These are phyloP conservation scores for Anas platyrhynchos DNA, from an alignment of 2,113 vertebrate species.

Conservation along the genomic window DNA sequence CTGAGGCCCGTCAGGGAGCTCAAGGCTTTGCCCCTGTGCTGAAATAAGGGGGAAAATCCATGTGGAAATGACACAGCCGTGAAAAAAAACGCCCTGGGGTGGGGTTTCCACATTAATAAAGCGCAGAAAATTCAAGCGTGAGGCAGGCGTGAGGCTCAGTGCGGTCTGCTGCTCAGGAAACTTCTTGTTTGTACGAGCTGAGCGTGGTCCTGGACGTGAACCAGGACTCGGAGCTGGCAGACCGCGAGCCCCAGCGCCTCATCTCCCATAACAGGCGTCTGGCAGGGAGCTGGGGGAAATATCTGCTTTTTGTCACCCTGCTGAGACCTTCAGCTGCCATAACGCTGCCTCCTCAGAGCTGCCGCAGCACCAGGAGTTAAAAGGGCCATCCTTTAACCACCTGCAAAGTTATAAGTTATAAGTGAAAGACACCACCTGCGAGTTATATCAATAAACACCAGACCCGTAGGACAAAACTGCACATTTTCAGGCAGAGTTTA, in stretches of 20 bases:
- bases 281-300: neutral
- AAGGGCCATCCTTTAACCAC: neutral
- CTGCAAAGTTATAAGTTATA: no score
- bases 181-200: neutral
- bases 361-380: rapidly evolving
- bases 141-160: neutral
- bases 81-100: neutral
- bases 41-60: neutral
- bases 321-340: neutral
- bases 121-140: neutral
- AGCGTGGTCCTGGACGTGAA: neutral
- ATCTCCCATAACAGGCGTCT: neutral
- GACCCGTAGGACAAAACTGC: rapidly evolving
- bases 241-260: rapidly evolving
- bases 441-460: rapidly evolving
- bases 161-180: neutral
- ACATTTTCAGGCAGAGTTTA: neutral
- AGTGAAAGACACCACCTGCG: neutral
- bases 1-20: neutral
- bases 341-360: rapidly evolving
- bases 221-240: neutral
- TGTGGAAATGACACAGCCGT: neutral
- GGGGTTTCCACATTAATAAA: neutral
- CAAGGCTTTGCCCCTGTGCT: neutral
- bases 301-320: rapidly evolving